Evolutionary conservation across 2,113 vertebrate species (phyloP), one percentile per base, ranked within the genome.

Genomic region (Ictidomys tridecemlineatus): DNA sequence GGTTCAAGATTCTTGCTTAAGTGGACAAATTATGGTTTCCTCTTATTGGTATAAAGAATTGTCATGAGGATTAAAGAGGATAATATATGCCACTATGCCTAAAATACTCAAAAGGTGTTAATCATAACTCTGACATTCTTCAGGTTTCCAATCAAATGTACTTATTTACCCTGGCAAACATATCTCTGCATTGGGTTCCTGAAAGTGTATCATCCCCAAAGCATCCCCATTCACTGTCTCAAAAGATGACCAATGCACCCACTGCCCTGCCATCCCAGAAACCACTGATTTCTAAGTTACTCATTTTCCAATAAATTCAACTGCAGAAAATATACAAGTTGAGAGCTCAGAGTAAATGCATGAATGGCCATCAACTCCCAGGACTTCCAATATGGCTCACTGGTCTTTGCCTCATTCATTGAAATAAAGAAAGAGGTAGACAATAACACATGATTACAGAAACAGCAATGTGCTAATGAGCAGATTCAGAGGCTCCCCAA

Each of bases 251-350:
- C 32, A 94, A 65, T 32, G 26, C 12, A 72, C 76, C n/a, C 10
- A 26, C 28, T 8, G 32, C 30, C 53, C 45, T 26, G 14, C 30
- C 28, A 61, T 13, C 34, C 58, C 39, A 65, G 53, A 95, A 48
- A 17, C 82, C 69, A 42, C 34, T 37, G 11, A 91, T 83, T 80
- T 91, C 69, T 37, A 74, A 42, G 61, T 84, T 78, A 67, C 70
- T 58, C 4, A 82, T 45, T 95, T 93, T 20, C 51, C 45, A 85
- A 88, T 63, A 78, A 85, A 93, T 78, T 51, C 76, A 92, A 67
- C 13, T 26, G 45, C 61, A 18, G 30, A 86, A 61, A 51, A n/a
- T 16, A 56, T 39, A 11, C 0, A 39, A 45, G 32, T 5, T 39
- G 67, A 70, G 22, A 77, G 39, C 18, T 24, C 24, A 85, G 26